Conservation (phyloP, 2,888 invertebrate species). For the Trissolcus brochymenae region DNA sequence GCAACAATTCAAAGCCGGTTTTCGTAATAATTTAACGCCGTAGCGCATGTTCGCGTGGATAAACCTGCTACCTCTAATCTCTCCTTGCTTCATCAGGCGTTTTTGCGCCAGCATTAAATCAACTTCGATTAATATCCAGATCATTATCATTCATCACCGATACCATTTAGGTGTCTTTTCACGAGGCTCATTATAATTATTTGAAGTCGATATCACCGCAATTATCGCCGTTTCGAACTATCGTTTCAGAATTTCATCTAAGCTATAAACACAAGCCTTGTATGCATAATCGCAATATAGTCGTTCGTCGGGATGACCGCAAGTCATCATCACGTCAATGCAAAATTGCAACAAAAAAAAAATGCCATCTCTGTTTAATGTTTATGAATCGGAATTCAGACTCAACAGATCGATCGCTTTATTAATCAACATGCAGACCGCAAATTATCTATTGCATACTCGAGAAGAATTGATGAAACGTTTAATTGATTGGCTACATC, state of each 20-base stretch:
- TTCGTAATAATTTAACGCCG: conserved; percentile 53
- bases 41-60: conserved; percentile 46
- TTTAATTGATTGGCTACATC: conserved; percentile 53
- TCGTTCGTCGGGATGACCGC: no score
- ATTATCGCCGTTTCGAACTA: not conserved
- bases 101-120: conserved; percentile 47
- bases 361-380: not conserved
- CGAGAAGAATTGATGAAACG: conserved; percentile 39
- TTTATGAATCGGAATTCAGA: conserved; percentile 5
- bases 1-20: conserved; percentile 53
- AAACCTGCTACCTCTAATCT: conserved; percentile 55
- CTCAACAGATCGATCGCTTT: conserved; percentile 21
- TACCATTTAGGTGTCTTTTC: conserved; percentile 41
- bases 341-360: not conserved
- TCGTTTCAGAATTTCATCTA: no score
- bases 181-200: conserved; percentile 41
- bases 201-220: conserved; percentile 44
- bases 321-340: no score
- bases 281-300: no score
- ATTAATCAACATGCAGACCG: conserved; percentile 34
- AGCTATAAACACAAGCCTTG: no score
- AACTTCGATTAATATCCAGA: conserved; percentile 56
- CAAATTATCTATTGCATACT: conserved; percentile 28
- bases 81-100: conserved; percentile 30
- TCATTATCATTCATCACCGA: conserved; percentile 54